Percentiles rank a stretch among this genome's conserved stretches.
These are phyloP conservation scores for Montifringilla adamsi DNA, from an alignment of 2,113 vertebrate genomes.

Conservation along the genomic window DNA sequence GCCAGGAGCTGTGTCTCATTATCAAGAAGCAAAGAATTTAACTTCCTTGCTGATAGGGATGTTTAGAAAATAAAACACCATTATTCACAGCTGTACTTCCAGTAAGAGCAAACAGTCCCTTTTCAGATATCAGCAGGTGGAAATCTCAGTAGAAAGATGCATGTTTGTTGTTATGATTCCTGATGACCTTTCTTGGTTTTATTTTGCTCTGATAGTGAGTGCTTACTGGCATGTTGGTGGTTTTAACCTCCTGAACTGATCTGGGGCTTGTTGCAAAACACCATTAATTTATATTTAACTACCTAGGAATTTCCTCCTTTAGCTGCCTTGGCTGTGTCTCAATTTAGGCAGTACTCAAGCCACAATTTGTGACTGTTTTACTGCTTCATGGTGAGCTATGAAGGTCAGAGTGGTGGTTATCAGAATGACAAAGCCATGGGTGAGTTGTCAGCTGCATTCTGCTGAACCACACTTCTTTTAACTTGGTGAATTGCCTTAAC, in stretches of 20 bases:
- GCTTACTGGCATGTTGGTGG: neutral
- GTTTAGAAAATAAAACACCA: constrained; percentile 25
- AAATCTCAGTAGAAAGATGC: constrained; percentile 13
- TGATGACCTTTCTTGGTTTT: neutral
- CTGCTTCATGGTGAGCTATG: neutral
- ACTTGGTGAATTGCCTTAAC: neutral
- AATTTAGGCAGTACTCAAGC: neutral
- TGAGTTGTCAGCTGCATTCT: neutral
- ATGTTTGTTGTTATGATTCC: constrained; percentile 7
- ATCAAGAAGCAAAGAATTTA: neutral
- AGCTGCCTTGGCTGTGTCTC: neutral
- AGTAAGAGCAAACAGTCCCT: constrained; percentile 35
- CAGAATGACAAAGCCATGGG: neutral
- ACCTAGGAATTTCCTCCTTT: constrained; percentile 34
- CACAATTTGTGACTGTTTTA: neutral
- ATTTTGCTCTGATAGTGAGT: neutral
- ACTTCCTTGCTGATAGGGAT: constrained; percentile 24
- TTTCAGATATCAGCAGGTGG: neutral
- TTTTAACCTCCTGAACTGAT: neutral
- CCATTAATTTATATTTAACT: constrained; percentile 50
- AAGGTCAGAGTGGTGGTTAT: constrained; percentile 40
- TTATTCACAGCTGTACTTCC: constrained; percentile 7
- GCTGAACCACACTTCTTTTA: neutral
- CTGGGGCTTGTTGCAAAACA: constrained; percentile 15
- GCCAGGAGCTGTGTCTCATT: neutral